phyloP scores from a whole-genome alignment of 1,140 invertebrate genomes.

The Tyrophagus putrescentiae region DNA sequence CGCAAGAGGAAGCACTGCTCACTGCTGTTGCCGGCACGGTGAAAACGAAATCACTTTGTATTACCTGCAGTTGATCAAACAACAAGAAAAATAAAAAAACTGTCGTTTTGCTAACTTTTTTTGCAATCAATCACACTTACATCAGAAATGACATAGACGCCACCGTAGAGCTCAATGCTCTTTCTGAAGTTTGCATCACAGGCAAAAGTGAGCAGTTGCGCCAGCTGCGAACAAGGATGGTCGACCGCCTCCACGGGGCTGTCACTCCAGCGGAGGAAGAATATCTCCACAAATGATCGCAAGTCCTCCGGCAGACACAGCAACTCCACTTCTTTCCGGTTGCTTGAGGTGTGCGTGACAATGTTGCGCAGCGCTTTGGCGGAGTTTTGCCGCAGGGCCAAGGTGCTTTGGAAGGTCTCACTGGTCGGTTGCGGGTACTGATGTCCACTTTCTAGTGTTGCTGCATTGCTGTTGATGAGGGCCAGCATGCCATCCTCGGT shows the following conservation, averaged over 20 bases:
- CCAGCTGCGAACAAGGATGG: slow-evolving; percentile 67
- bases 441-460: neutral
- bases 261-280: too few species aligned
- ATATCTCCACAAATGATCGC: slow-evolving; percentile 49
- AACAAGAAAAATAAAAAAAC: too few species aligned
- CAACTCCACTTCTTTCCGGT: slow-evolving; percentile 68
- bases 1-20: slow-evolving; percentile 70
- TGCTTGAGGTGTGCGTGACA: slow-evolving; percentile 75
- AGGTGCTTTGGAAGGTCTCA: slow-evolving; percentile 34
- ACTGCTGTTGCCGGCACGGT: too few species aligned
- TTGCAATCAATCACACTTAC: slow-evolving; percentile 49
- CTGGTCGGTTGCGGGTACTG: neutral
- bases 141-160: slow-evolving; percentile 64
- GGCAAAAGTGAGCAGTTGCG: slow-evolving; percentile 87
- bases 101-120: too few species aligned
- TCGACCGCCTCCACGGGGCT: slow-evolving; percentile 10
- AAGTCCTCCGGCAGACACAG: slow-evolving; percentile 65
- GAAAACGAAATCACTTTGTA: slow-evolving; percentile 51
- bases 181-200: slow-evolving; percentile 90
- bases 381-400: slow-evolving; percentile 53
- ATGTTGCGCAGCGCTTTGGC: slow-evolving; percentile 77
- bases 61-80: slow-evolving; percentile 34
- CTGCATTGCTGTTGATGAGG: too few species aligned
- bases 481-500: neutral
- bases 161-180: slow-evolving; percentile 75